A percentile compares a stretch with the other conserved stretches of the same genome.
phyloP scores from a whole-genome alignment of 2,113 vertebrate genomes.

The Porphyrio hochstetteri region DNA sequence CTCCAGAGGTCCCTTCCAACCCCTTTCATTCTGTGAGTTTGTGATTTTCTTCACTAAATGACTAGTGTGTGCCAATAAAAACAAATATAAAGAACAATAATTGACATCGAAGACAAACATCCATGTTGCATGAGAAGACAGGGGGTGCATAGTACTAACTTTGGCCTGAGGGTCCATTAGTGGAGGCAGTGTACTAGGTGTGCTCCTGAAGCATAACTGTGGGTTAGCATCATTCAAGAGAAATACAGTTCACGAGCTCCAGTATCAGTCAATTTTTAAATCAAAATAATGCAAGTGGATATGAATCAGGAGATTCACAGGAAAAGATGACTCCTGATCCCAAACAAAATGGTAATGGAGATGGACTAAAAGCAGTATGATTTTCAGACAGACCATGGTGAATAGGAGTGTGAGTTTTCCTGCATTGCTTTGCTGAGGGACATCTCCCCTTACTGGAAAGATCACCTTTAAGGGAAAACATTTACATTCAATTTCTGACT shows the following conservation, averaged over 20 bases:
- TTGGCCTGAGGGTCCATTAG: neutral
- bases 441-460: neutral
- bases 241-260: neutral
- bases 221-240: neutral
- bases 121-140: neutral
- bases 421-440: neutral
- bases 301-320: neutral
- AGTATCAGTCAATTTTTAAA: neutral
- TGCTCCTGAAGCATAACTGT: neutral
- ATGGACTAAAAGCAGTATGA: neutral
- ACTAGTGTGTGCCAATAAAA: neutral
- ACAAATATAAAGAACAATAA: neutral
- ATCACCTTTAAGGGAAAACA: neutral
- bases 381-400: neutral
- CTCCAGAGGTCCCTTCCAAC: too few relatives aligned
- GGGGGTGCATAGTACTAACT: neutral
- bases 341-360: neutral
- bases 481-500: neutral
- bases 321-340: neutral
- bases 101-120: neutral
- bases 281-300: neutral
- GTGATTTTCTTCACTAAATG: neutral
- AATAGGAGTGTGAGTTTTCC: neutral
- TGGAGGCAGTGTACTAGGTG: neutral
- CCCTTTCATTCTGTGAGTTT: too few relatives aligned